Conservation (phyloP, 2,888 invertebrate genomes). For the Theodoxus fluviatilis region DNA sequence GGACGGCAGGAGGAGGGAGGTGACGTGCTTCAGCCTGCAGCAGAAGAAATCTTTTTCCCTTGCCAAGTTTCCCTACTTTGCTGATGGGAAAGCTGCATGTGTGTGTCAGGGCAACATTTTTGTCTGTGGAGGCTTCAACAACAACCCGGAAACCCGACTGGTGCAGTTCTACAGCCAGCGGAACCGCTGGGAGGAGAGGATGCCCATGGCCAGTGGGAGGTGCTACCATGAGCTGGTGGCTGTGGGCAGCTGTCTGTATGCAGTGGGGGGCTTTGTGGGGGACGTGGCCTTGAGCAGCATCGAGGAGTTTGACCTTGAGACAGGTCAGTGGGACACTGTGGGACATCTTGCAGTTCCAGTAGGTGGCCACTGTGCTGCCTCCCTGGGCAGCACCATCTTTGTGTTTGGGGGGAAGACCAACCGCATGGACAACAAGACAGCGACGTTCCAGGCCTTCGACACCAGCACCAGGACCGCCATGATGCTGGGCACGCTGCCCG, state of each 20-base stretch:
- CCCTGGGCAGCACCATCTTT: constrained; percentile 32
- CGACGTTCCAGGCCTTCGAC: constrained; percentile 33
- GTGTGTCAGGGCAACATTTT: constrained; percentile 34
- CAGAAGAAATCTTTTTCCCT: constrained; percentile 35
- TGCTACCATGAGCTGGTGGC: constrained; percentile 35
- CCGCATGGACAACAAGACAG: constrained; percentile 31
- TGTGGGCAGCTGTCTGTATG: constrained; percentile 30
- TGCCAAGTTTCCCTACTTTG: constrained; percentile 38
- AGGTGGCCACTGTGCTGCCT: constrained; percentile 34
- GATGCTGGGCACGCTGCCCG: constrained; percentile 29
- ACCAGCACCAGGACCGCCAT: constrained; percentile 32
- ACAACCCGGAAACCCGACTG: constrained; percentile 31
- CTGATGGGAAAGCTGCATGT: constrained; percentile 39
- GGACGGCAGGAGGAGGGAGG: constrained; percentile 36
- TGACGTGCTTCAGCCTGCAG: constrained; percentile 36
- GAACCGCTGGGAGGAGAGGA: constrained; percentile 35
- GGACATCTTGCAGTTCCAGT: constrained; percentile 32
- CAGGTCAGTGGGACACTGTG: constrained; percentile 27
- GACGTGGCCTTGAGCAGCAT: constrained; percentile 29
- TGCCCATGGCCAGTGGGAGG: constrained; percentile 30
- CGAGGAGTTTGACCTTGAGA: constrained; percentile 30
- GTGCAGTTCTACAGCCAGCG: constrained; percentile 34
- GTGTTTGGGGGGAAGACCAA: constrained; percentile 36
- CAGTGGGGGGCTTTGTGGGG: constrained; percentile 33
- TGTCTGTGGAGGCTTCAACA: constrained; percentile 36